Percentiles rank a stretch among this genome's conserved stretches.
These are phyloP conservation scores for Gorsachius goisagi DNA, from an alignment of 2,113 vertebrate genomes.

Conservation along the genomic window DNA sequence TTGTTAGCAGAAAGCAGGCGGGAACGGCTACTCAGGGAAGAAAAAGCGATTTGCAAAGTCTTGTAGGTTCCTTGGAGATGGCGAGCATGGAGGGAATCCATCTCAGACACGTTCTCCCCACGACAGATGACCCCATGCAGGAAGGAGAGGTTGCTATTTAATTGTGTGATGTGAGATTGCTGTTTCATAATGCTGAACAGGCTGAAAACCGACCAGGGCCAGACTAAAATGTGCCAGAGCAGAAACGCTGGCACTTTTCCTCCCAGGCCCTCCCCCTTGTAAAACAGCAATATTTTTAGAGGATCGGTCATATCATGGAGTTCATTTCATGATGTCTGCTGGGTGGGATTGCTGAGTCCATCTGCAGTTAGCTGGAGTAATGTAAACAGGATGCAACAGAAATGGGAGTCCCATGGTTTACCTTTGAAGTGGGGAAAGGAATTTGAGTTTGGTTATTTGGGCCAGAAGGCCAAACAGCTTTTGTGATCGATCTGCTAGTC, in stretches of 20 bases:
- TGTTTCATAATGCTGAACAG: background rate
- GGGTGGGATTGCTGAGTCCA: background rate
- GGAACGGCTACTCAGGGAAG: accelerated
- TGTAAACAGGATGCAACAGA: background rate
- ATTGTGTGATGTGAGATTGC: background rate
- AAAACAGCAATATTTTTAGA: background rate
- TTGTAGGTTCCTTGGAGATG: background rate
- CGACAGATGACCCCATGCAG: accelerated
- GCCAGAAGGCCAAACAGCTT: background rate
- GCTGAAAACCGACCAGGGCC: background rate
- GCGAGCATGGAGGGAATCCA: accelerated
- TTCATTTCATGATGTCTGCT: background rate
- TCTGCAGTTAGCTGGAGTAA: background rate
- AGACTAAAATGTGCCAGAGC: background rate
- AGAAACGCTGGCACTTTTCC: background rate
- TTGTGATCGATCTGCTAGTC: background rate
- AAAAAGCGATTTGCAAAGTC: background rate
- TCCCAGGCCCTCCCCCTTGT: background rate
- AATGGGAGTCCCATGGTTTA: background rate
- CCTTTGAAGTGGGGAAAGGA: background rate
- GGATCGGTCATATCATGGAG: background rate
- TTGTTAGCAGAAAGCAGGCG: background rate
- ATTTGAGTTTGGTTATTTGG: background rate
- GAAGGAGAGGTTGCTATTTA: background rate
- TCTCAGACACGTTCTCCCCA: background rate